Base-by-base conservation (phyloP, 2,888 invertebrate genomes). In the Zootermopsis nevadensis region DNA sequence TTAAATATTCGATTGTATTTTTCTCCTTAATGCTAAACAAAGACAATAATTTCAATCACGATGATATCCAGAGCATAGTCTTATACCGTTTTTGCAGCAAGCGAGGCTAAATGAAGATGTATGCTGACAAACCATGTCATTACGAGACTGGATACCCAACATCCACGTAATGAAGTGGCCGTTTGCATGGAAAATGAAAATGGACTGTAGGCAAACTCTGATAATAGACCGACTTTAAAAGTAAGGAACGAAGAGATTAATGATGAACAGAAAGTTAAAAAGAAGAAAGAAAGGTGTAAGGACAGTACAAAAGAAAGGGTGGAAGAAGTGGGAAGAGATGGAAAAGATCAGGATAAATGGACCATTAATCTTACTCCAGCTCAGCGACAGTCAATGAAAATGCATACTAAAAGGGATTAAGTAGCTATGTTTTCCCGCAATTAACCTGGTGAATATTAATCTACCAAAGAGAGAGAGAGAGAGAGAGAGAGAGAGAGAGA, bases 171-270 rank as follows among this genome's bases (percentile, higher is more conserved):
- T 74, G 74, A 74, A 74, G 38, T 38, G 38, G 38, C 38, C n/a
- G 74, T 42, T 74, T 74, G 74, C 74, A 74, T 74, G 74, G 74
- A 22, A 74, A 74, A 42, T 42, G 74, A 74, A 74, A 38, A 74
- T n/a, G n/a, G 38, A 38, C 35, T 60, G 60, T 6, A 60, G 60
- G 60, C n/a, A 60, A 60, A 60, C 60, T 33, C 31, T 38, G 42
- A 74, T 38, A 74, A 38, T 38, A 69, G 74, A 33, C 31, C 35
- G 33, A 38, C n/a, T 74, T 74, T 74, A 60, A 60, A 60, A 60
- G 60, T 27, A 15, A 22, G 24, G 35, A 38, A 74, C 0, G 27
- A 8, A 33, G n/a, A 74, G 74, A 74, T 74, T 74, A 38, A 74
- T 74, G 74, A 74, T 38, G 38, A 38, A 74, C 74, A 38, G 38